Evolutionary conservation across 2,888 invertebrate genomes (phyloP), one percentile per base, ranked within the genome.

Genomic region (Conistra vaccinii): DNA sequence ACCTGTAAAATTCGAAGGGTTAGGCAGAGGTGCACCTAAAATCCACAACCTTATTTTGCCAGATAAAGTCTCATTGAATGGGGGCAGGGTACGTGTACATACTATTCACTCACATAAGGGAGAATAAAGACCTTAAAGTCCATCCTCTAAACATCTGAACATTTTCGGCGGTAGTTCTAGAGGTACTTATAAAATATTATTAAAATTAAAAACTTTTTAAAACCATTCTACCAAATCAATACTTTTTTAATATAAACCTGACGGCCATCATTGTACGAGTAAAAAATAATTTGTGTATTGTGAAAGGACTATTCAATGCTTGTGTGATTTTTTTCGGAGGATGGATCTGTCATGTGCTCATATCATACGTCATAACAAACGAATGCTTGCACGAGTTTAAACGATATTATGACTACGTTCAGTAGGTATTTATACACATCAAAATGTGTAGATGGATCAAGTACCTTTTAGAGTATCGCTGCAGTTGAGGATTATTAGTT

Each of bases 271-370:
- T 39, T 61, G 65, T 65, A 58, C 61, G 26, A 57, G 12, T 57
- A 73, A 76, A 66, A 78, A 71, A n/a, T 57, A 67, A 32, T 71
- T 53, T 32, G 17, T 42, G 63, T 26, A 51, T 69, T 63, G 63
- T 77, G 68, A 73, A 60, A 75, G 60, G 63, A 63, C 58, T 86
- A 89, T 90, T 90, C 88, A 88, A 85, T 81, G n/a, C n/a, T n/a
- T n/a, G 76, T 80, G 84, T 80, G 88, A 89, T 87, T 90, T 90
- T 89, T 89, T 89, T 87, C 86, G 84, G 74, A 83, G 87, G 87
- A 91, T 91, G 90, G 88, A 89, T 89, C 90, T 92, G 91, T 91
- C 92, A 90, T 91, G 88, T 39, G 35, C 6, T 92, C 90, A 90
- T 91, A 87, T 92, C 90, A 90, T 90, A 90, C 84, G 90, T 92